Conservation (phyloP, 2,113 vertebrate species). For the Catharus fuscescens region DNA sequence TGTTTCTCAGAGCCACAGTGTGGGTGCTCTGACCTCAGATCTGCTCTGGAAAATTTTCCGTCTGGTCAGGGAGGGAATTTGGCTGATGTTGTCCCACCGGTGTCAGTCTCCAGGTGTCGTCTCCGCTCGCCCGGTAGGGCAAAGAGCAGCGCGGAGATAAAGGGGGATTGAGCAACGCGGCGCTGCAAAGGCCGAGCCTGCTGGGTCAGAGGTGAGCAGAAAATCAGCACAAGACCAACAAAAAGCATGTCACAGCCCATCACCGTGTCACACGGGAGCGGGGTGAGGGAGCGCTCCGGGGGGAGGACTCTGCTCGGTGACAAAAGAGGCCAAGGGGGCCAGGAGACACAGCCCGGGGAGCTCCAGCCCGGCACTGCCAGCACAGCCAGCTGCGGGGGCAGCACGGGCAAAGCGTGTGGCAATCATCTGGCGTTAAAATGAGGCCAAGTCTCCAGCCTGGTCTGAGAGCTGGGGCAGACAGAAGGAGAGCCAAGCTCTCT, state of each 20-base stretch:
- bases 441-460: background rate
- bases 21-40: background rate
- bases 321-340: background rate
- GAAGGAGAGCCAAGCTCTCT: background rate
- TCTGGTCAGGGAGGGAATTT: slow-evolving; percentile 4
- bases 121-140: slow-evolving; percentile 23
- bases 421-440: background rate
- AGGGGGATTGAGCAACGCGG: slow-evolving; percentile 57
- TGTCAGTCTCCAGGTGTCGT: slow-evolving; percentile 52
- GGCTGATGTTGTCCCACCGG: background rate
- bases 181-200: slow-evolving; percentile 17
- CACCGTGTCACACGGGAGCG: slow-evolving; percentile 4
- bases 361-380: background rate
- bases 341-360: background rate
- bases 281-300: background rate
- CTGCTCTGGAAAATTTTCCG: slow-evolving; percentile 36
- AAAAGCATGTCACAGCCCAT: background rate
- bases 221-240: slow-evolving; percentile 38
- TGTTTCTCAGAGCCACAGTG: background rate
- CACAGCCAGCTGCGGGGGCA: background rate
- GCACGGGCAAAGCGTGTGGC: background rate
- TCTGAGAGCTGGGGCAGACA: background rate
- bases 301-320: background rate
- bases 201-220: slow-evolving; percentile 58
- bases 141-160: slow-evolving; percentile 66